Evolutionary conservation across 2,888 invertebrate genomes (phyloP), one percentile per base, ranked within the genome.

Genomic region (Exephanes ischioxanthus): DNA sequence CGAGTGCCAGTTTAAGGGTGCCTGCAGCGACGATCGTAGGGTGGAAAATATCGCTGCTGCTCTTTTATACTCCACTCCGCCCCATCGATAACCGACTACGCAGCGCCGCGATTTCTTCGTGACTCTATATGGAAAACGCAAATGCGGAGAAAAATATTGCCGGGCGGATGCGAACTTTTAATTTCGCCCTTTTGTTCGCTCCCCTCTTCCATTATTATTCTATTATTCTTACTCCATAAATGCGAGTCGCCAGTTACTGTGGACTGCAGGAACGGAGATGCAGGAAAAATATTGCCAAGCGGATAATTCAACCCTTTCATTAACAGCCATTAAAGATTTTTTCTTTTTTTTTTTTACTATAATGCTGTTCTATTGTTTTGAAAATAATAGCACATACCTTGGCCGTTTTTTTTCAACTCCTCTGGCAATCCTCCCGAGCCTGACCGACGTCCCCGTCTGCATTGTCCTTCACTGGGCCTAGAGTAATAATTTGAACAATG

Each of bases 121-220:
- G 30, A 63, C 30, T 63, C 6, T 2, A 63, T 33, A 30, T 63
- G 33, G 19, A 55, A 30, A 63, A 63, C 63, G 63, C 33, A 33
- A 30, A 63, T 63, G 63, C n/a, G 6, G 33, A 16, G 16, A 63
- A 63, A 63, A 63, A 63, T 61, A 61, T 63, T 63, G n/a, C 33
- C n/a, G 7, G 30, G 63, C 63, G 63, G n/a, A 63, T 63, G 16
- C 30, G 33, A 33, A 16, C 30, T 63, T 63, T 63, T 63, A 63
- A 63, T 63, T 63, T 63, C 33, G 63, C 63, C 16, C 63, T 63
- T 33, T 63, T 63, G 30, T 63, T 63, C n/a, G 33, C 26, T n/a
- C 16, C 33, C 30, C 63, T 16, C 33, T 14, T 63, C 63, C 16
- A 33, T 63, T 58, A 58, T 26, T 58, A 14, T 16, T 63, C 16